Evolutionary conservation across 2,113 vertebrate species (phyloP).

Genomic region (Cepphus grylle): DNA sequence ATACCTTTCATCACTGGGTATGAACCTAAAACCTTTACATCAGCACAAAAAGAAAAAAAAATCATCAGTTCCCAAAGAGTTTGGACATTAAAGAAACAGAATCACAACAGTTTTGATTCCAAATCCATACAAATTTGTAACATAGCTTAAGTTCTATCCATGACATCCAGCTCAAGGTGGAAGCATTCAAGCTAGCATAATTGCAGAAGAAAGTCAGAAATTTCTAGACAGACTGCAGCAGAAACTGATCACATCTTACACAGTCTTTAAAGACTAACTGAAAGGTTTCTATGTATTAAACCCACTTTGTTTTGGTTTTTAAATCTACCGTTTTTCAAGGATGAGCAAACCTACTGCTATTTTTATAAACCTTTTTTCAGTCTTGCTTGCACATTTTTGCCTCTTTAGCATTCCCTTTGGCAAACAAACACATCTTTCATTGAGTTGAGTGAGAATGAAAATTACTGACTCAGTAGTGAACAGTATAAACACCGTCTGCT

Average conservation of each 20-base stretch:
- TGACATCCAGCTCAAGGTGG: not conserved
- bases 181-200: not conserved
- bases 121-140: not conserved
- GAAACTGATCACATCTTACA: not conserved
- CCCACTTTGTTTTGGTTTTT: not conserved
- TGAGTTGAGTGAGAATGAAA: slow-evolving; percentile 10
- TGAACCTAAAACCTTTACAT: not conserved
- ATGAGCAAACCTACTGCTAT: not conserved
- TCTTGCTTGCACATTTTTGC: not conserved
- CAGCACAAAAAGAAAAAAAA: not conserved
- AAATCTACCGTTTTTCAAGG: not conserved
- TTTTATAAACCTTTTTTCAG: not conserved
- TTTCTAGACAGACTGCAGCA: not conserved
- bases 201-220: not conserved
- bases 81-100: not conserved
- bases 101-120: not conserved
- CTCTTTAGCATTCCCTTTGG: slow-evolving; percentile 4
- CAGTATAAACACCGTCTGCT: slow-evolving; percentile 32
- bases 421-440: slow-evolving; percentile 42
- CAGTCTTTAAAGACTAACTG: not conserved
- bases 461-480: slow-evolving; percentile 28
- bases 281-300: not conserved
- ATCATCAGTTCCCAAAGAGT: not conserved
- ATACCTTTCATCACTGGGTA: not conserved
- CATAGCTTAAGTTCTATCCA: not conserved